Conservation (phyloP, 2,888 invertebrate genomes). For the Cacoxenus indagator region DNA sequence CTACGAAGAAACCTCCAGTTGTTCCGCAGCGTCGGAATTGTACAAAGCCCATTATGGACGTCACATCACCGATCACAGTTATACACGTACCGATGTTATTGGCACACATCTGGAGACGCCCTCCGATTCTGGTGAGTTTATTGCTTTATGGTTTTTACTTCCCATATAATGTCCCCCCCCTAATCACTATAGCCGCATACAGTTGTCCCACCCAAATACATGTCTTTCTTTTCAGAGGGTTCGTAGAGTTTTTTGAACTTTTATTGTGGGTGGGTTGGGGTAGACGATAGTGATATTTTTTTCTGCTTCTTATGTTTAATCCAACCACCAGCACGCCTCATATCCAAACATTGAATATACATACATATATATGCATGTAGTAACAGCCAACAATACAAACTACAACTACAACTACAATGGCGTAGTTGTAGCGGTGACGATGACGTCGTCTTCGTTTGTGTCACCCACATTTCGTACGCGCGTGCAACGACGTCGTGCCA, state of each 20-base stretch:
- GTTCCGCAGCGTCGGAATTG: slow-evolving; percentile 22
- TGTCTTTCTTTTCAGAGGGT: too few species aligned
- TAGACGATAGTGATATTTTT: slow-evolving; percentile 3
- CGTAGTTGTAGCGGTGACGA: slow-evolving; percentile 31
- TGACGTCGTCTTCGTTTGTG: slow-evolving; percentile 29
- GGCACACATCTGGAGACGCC: slow-evolving; percentile 87
- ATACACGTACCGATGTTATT: slow-evolving; percentile 77
- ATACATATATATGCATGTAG: slow-evolving; percentile 29
- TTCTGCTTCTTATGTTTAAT: slow-evolving; percentile 31
- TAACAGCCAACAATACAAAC: not conserved
- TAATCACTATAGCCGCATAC: not conserved
- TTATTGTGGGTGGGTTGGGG: not conserved
- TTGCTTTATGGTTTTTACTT: slow-evolving; percentile 2
- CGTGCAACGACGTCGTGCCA: not conserved
- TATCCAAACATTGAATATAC: too few species aligned
- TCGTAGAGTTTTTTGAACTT: not conserved
- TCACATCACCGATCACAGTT: slow-evolving; percentile 76
- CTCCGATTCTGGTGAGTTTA: slow-evolving; percentile 88
- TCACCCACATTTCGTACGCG: slow-evolving; percentile 17
- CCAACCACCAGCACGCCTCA: too few species aligned
- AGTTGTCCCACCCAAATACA: not conserved
- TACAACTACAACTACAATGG: not conserved
- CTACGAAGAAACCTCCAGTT: slow-evolving; percentile 39
- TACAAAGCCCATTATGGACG: slow-evolving; percentile 36
- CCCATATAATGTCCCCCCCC: not conserved